Evolutionary conservation across 2,888 invertebrate genomes (phyloP), one percentile per base, ranked within the genome.

Genomic region (Pharmacophagus antenor): DNA sequence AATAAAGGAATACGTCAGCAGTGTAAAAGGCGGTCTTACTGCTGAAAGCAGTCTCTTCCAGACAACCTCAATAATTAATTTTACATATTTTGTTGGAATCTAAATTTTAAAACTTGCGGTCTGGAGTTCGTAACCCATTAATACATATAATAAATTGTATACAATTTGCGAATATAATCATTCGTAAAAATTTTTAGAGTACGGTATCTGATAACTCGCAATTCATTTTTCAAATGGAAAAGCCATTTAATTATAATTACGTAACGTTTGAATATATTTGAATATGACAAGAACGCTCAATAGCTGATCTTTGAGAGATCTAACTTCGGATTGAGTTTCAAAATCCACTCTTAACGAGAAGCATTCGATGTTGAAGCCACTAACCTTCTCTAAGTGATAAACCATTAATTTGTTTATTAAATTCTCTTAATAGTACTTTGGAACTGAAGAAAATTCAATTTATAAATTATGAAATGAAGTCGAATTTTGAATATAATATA

Each of bases 321-420:
- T 53, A 18, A 53, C 25, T 53, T 25, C 7, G 53, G 44, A 42
- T 42, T 44, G 23, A 53, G 25, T 42, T 52, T 53, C 42, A 41
- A 53, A 52, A 42, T 42, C 42, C 23, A 18, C 52, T 53, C 53
- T 42, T 53, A 44, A 53, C 53, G 53, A 42, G 18, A 6, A 31
- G 12, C 41, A 42, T 42, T 42, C 15, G 17, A 42, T 17, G 41
- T 42, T 15, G n/a, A 17, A 17, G 15, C 17, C 17, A 42, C 6
- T 42, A 42, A 42, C n/a, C 41, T 42, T 18, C 17, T 42, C 3
- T 42, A 17, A 17, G 41, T n/a, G n/a, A 42, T 42, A 15, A 37
- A 37, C 15, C 37, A 7, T 37, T 12, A 37, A 7, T 42, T n/a
- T n/a, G 17, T n/a, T 10, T 42, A 6, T 17, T 17, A 42, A 42